Percentiles rank a stretch among this genome's conserved stretches.
Evolutionary conservation across 2,797 vertebrate genomes (phyloP).

Genomic region (Alauda arvensis): DNA sequence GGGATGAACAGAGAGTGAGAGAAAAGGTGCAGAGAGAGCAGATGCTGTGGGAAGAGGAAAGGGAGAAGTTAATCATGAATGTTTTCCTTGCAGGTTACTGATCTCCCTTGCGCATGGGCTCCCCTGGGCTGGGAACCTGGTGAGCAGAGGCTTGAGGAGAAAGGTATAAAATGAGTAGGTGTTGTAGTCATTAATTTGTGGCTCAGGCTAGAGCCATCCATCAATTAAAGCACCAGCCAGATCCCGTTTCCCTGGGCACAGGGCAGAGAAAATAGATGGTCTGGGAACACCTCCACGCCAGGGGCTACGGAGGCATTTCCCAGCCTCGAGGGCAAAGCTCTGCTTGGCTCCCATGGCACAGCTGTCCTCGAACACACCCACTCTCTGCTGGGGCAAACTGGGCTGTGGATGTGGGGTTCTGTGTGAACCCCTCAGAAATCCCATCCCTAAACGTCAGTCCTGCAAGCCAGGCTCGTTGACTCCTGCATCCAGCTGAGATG

Average conservation of each 20-base stretch:
- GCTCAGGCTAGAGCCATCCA: background rate
- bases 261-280: background rate
- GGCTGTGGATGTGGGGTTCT: too few relatives aligned
- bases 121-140: background rate
- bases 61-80: background rate
- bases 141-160: background rate
- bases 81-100: background rate
- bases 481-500: background rate
- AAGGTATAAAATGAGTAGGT: background rate
- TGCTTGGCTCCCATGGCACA: background rate
- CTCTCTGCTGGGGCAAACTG: background rate
- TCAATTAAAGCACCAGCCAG: background rate
- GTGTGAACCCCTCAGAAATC: background rate
- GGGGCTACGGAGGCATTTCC: background rate
- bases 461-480: background rate
- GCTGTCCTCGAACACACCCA: background rate
- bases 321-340: background rate
- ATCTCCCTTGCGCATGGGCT: fast-evolving
- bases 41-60: background rate
- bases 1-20: background rate
- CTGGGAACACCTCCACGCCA: background rate
- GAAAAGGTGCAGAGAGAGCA: background rate
- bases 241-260: background rate
- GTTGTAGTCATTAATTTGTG: background rate
- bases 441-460: background rate